Percentiles rank a stretch among this genome's conserved stretches.
Conservation (phyloP, 2,113 vertebrate species). For the Phyllostomus discolor region DNA sequence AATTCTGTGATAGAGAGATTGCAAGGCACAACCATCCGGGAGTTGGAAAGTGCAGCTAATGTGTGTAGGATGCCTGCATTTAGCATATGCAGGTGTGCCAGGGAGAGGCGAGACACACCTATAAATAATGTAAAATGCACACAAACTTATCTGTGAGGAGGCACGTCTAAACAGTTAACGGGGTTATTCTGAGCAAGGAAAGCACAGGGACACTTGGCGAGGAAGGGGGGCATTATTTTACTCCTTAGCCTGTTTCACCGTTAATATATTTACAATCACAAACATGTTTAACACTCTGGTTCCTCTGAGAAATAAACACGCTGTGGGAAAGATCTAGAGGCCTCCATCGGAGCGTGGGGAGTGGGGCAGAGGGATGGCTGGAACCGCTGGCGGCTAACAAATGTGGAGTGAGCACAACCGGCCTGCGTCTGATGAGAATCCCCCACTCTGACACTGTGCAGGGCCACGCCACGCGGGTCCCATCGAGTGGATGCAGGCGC, state of each 20-base stretch:
- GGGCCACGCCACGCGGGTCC: neutral
- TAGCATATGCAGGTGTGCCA: neutral
- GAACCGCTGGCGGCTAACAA: neutral
- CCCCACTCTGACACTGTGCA: rapidly evolving
- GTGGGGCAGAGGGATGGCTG: neutral
- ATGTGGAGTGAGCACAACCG: neutral
- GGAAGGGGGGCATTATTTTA: neutral
- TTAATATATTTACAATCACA: neutral
- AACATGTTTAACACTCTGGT: neutral
- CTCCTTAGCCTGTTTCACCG: neutral
- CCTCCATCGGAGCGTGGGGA: neutral
- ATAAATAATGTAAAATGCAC: neutral
- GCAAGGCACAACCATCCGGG: neutral
- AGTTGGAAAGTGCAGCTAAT: neutral
- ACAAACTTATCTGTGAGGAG: neutral
- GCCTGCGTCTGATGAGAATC: neutral
- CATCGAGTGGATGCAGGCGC: rapidly evolving
- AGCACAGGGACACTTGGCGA: neutral
- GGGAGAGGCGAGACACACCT: neutral
- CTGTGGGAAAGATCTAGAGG: neutral
- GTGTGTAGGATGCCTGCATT: neutral
- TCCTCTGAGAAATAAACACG: neutral
- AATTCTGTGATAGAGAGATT: neutral
- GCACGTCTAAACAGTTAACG: neutral
- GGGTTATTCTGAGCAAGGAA: neutral